Conservation (phyloP, 2,888 invertebrate genomes). For the Sepioteuthis lessoniana region DNA sequence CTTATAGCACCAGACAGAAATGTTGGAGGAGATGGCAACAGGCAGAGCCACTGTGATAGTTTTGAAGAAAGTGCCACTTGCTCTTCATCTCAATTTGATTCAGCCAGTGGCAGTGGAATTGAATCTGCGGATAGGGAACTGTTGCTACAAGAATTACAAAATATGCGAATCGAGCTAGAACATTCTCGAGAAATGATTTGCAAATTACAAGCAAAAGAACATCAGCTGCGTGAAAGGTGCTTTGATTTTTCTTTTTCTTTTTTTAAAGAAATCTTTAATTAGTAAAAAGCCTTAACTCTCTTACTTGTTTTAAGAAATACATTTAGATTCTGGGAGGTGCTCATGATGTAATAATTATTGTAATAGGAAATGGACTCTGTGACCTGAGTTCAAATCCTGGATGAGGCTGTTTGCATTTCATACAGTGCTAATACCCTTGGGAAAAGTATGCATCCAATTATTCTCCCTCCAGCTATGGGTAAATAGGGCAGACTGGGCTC, state of each 20-base stretch:
- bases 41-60: neutral
- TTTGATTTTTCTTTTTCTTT: neutral
- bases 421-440: no score
- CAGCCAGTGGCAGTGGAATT: neutral
- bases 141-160: slow-evolving; percentile 73
- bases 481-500: no score
- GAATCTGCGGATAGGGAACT: slow-evolving; percentile 4
- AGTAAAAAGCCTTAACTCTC: no score
- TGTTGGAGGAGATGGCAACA: neutral
- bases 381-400: no score
- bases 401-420: no score
- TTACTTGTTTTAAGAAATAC: no score
- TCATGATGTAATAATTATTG: no score
- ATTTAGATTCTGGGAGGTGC: no score
- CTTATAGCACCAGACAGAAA: slow-evolving; percentile 38
- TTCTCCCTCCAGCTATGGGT: no score
- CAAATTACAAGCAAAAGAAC: slow-evolving; percentile 75
- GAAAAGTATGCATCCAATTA: no score
- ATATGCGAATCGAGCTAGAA: slow-evolving; percentile 75
- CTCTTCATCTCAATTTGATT: neutral
- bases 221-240: slow-evolving; percentile 75
- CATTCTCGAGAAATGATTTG: slow-evolving; percentile 74
- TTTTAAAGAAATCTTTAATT: neutral
- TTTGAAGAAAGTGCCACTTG: neutral
- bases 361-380: no score